Base-by-base conservation (phyloP, 2,888 invertebrate species). In the Spilarctia lutea region DNA sequence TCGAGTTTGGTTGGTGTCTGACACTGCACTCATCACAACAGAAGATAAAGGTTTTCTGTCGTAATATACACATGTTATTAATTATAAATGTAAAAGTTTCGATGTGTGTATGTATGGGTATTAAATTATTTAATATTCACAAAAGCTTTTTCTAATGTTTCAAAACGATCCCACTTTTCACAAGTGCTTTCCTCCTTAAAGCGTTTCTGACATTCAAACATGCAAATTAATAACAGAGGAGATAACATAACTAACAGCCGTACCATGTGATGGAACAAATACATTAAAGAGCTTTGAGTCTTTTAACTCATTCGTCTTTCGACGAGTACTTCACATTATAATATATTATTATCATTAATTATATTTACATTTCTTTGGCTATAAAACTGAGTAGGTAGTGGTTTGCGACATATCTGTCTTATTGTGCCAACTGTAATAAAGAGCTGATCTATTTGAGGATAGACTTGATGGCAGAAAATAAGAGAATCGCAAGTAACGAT, bases 371-470 rank as follows among this genome's bases (percentile, higher is more conserved):
- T 63, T 63, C 27, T 18, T 30, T 63, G 63, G 63, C 30, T 63
- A 63, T 63, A 63, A 63, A 63, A 63, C 27, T 0, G 18, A 30
- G n/a, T 30, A 20, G 48, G 48, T 48, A 68, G 30, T 48, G 48
- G 33, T 30, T 30, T 42, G 27, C 24, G 45, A 45, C 27, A 68
- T 42, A 16, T 27, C 45, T 27, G 45, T 48, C 68, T 52, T 35
- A 39, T 83, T 81, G 74, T 39, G 75, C 68, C 45, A 65, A 66
- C 76, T 73, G 73, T 65, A 65, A 68, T 52, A 68, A 73, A 79
- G 74, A 30, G 30, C 45, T 75, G 75, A 71, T 78, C 80, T 83
- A 83, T 83, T 83, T 78, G 78, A 73, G 75, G 75, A 78, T 75
- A 81, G 78, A 77, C 78, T 74, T 71, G 72, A 67, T 69, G 52